Conservation (phyloP, 2,797 vertebrate species). For the Rhinophrynus dorsalis region DNA sequence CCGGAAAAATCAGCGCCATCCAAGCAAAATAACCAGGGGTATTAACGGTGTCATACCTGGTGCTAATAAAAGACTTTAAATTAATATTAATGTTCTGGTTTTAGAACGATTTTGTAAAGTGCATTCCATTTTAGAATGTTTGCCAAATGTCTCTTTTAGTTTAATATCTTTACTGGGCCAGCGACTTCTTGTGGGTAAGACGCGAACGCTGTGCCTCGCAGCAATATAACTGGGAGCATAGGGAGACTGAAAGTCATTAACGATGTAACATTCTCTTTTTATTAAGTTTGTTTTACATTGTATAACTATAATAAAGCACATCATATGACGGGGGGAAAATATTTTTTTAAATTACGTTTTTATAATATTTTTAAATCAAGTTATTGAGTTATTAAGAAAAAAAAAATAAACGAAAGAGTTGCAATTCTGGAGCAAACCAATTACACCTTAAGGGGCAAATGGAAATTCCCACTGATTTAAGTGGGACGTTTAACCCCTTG, state of each 20-base stretch:
- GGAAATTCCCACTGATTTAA: too few species aligned
- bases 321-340: background rate
- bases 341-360: background rate
- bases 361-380: too few species aligned
- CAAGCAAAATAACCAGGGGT: constrained; percentile 15
- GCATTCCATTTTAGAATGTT: background rate
- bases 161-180: background rate
- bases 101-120: constrained; percentile 11
- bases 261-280: background rate
- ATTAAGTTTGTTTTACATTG: background rate
- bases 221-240: too few species aligned
- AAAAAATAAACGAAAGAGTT: too few species aligned
- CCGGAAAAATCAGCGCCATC: background rate
- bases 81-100: constrained; percentile 21
- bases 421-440: too few species aligned
- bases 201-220: background rate
- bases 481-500: too few species aligned
- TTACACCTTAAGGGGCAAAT: too few species aligned
- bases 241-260: background rate
- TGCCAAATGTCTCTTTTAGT: constrained; percentile 3
- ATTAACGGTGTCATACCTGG: constrained; percentile 16
- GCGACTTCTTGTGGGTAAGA: background rate
- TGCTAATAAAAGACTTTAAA: constrained; percentile 8
- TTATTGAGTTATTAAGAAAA: too few species aligned
- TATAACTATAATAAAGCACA: background rate